These are phyloP conservation scores for Aphaenogaster floridana DNA, from an alignment of 1,140 invertebrate species.

Conservation along the genomic window DNA sequence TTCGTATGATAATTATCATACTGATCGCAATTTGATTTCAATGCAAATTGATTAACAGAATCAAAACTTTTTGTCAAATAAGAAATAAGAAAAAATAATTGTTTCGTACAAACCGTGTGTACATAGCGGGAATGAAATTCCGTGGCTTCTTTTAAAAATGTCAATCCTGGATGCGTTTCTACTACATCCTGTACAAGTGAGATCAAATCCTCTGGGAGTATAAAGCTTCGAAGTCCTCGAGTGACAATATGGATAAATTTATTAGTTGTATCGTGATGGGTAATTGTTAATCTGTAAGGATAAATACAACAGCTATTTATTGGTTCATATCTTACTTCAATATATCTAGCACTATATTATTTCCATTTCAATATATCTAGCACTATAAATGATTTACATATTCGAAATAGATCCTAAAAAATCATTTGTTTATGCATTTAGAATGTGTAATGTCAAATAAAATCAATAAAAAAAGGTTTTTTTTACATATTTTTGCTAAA, in stretches of 20 bases:
- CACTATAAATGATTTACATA: too few species aligned
- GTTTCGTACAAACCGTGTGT: conserved; percentile 92
- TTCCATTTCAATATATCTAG: too few species aligned
- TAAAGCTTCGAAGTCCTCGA: conserved; percentile 89
- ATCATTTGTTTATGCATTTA: too few species aligned
- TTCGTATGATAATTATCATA: background rate
- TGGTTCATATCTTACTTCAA: background rate
- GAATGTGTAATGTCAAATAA: too few species aligned
- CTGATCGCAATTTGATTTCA: background rate
- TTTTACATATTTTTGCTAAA: too few species aligned
- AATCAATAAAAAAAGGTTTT: too few species aligned
- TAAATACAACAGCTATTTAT: conserved; percentile 17
- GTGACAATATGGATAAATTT: conserved; percentile 96
- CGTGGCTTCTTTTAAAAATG: conserved; percentile 98
- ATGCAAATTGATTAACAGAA: background rate
- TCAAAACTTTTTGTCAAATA: background rate
- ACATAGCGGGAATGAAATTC: conserved; percentile 99
- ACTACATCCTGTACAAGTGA: conserved; percentile 98
- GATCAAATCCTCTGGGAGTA: conserved; percentile 96
- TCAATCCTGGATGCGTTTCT: conserved; percentile 99
- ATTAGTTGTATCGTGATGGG: conserved; percentile 95
- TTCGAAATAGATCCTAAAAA: too few species aligned
- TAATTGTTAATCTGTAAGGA: conserved; percentile 89
- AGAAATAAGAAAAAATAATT: conserved; percentile 22
- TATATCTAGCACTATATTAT: too few species aligned